Evolutionary conservation across 2,888 invertebrate genomes (phyloP).

Genomic region (Hipparchia sbordonii): DNA sequence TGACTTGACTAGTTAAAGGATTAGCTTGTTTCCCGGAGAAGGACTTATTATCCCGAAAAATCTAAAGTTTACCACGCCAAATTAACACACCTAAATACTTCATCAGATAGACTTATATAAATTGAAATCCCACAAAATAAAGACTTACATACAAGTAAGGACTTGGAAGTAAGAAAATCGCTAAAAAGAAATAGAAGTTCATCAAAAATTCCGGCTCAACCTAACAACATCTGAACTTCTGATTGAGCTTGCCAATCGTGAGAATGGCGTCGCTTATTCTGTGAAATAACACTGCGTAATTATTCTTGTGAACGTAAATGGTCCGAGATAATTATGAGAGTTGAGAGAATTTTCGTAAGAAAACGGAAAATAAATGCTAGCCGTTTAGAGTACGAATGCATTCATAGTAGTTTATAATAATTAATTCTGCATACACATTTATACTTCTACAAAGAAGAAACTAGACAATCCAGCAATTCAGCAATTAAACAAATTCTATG

Average conservation of each 20-base stretch:
- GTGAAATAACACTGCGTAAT: conserved; percentile 39
- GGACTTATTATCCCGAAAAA: no score
- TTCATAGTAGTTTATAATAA: not conserved
- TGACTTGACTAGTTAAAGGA: no score
- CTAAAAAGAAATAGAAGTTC: conserved; percentile 9
- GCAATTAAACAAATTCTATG: not conserved
- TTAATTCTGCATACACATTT: not conserved
- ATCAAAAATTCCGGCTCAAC: conserved; percentile 9
- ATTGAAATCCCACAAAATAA: not conserved
- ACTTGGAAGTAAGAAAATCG: conserved; percentile 3
- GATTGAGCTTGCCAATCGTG: conserved; percentile 34
- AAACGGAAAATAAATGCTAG: conserved; percentile 25
- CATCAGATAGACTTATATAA: not conserved
- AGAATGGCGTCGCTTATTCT: conserved; percentile 34
- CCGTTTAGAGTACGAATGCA: conserved; percentile 18
- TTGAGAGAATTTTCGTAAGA: conserved; percentile 31
- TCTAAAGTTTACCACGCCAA: no score
- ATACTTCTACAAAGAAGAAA: not conserved
- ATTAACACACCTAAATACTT: no score
- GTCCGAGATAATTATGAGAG: conserved; percentile 38
- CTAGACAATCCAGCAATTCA: not conserved
- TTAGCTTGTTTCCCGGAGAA: no score
- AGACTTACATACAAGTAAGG: not conserved
- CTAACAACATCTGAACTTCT: conserved; percentile 30
- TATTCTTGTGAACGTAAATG: conserved; percentile 40